phyloP scores from a whole-genome alignment of 2,888 invertebrate genomes.

The Melanostoma scalare region DNA sequence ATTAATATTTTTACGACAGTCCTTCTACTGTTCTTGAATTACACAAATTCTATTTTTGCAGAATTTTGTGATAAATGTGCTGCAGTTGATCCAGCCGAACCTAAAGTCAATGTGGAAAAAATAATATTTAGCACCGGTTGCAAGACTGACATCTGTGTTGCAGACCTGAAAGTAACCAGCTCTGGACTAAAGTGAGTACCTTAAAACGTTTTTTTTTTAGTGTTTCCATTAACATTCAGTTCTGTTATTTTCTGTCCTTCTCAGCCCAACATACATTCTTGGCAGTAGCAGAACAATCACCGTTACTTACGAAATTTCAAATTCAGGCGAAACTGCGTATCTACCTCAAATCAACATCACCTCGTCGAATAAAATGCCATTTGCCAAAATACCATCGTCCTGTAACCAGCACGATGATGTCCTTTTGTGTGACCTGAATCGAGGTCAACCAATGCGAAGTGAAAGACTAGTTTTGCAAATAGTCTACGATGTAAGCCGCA shows the following conservation, averaged over 20 bases:
- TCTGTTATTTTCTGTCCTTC: background rate
- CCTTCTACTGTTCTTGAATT: too few relatives aligned
- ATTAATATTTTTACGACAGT: background rate
- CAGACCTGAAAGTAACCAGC: constrained; percentile 79
- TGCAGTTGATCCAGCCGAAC: constrained; percentile 80
- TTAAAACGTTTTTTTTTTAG: background rate
- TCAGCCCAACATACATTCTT: constrained; percentile 78
- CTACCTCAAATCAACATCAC: constrained; percentile 82
- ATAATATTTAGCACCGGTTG: constrained; percentile 82
- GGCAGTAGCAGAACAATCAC: constrained; percentile 79
- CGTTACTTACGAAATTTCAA: constrained; percentile 80
- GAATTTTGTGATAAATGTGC: constrained; percentile 81
- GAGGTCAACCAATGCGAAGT: constrained; percentile 78
- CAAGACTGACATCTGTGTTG: constrained; percentile 79
- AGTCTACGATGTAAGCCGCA: constrained; percentile 79
- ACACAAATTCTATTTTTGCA: too few relatives aligned
- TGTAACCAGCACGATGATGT: constrained; percentile 76
- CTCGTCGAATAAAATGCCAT: constrained; percentile 80
- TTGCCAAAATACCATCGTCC: constrained; percentile 80
- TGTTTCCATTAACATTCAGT: background rate
- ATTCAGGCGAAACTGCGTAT: constrained; percentile 83
- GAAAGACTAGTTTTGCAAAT: constrained; percentile 77
- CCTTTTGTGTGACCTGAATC: constrained; percentile 79
- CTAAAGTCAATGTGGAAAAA: constrained; percentile 78
- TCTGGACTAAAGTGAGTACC: constrained; percentile 76